Base-by-base conservation (phyloP, 1,140 invertebrate species). In the Calephelis nemesis region DNA sequence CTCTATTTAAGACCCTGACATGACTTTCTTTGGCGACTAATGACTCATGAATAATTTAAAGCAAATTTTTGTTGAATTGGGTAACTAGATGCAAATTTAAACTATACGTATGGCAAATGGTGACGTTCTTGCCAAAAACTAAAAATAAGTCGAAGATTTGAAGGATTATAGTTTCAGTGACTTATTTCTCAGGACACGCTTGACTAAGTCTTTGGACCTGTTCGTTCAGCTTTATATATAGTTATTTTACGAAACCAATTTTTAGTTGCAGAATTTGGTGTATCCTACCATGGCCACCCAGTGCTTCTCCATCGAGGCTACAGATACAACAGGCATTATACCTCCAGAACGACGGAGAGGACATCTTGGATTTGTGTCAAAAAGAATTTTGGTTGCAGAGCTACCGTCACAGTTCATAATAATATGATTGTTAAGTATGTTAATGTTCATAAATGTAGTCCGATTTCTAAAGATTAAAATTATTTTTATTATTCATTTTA, bases 311-410 rank as follows among this genome's bases (percentile, higher is more conserved):
- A 71, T 63, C 62, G 62, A 42, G 70, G 70, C 1, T 68, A 60
- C 30, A 50, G 70, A 12, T 71, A 71, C 62, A 71, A 72, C 39
- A 68, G 67, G 11, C 66, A 72, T 47, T 72, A 72, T n/a, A 68
- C 54, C 5, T 72, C 70, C 4, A 64, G 62, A 9, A 63, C 64
- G 45, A 68, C 54, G 7, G 15, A 66, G 48, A 64, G 52, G 50
- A 72, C 66, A 5, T 67, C 70, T 9, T 72, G 70, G 70, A 72
- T 72, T 15, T 72, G 70, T 54, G 70, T 72, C 1, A 72, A 68
- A 52, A 72, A 72, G 54, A 68, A 68, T 47, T 62, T 50, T 6
- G 70, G 70, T 7, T 72, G 70, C 42, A 64, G 70, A 40, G 70
- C 70, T 7, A 68, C 62, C 5, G 66, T 72, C 19, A 30, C 68